Evolutionary conservation across 2,113 vertebrate genomes (phyloP), one percentile per base, ranked within the genome.

Genomic region (Orcinus orca): DNA sequence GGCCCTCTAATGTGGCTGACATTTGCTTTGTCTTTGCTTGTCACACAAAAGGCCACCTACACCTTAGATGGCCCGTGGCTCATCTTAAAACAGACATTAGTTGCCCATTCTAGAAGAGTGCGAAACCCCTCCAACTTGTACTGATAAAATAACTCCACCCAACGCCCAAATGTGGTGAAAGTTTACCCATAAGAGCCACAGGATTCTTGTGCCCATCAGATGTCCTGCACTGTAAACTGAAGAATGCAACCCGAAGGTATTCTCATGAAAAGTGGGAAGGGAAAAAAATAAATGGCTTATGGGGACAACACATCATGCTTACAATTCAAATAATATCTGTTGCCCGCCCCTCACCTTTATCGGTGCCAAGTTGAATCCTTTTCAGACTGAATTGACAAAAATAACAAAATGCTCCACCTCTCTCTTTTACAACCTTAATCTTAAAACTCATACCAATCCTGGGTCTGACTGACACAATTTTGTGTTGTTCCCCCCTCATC

Each of bases 201-300:
- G 17, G 21, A 53, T 8, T 4, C 4, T 33, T 25, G 73, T 1
- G 14, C 1, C 55, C 29, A 20, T 71, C 9, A 26, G 17, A 13
- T 8, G 10, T 4, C 20, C 70, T n/a, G 44, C 9, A 25, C 70
- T 9, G 2, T 33, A 50, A 60, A 31, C 0, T 1, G 12, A 76
- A 77, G 21, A 17, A 8, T 25, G 29, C 55, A 65, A 1, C 25
- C 29, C 8, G 17, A 9, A 41, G 38, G 11, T 18, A 8, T 77
- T 53, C 50, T 36, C 8, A 95, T 23, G 13, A 23, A 62, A 33
- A 29, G 38, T 4, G 53, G 18, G 55, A 18, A 65, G 23, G 20
- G 29, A 1, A 38, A 38, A 36, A 68, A 26, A 5, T 6, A 68
- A 67, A 36, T 9, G 20, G 14, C 5, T 95, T 70, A n/a, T 29